Base-by-base conservation (phyloP, 2,888 invertebrate species). In the Machimus atricapillus region DNA sequence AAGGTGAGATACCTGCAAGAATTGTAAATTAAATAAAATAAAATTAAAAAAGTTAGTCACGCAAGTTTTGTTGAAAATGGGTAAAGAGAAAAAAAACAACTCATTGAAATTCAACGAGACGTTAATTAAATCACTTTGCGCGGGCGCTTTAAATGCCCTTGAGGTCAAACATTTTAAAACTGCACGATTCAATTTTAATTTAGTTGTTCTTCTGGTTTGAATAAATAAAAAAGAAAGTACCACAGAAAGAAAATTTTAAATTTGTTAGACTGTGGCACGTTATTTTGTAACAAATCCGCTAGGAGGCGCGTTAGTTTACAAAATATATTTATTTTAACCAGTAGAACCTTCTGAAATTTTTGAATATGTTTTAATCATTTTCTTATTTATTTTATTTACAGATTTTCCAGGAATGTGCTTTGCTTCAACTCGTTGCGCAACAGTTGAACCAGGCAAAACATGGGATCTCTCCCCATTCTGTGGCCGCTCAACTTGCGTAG, bases 331-430 rank as follows among this genome's bases (percentile, higher is more conserved):
- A 7, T 43, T 43, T 43, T 34, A 34, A 34, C 34, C 34, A 34
- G 34, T 34, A 34, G 5, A 34, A 3, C 5, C 34, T 34, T 34
- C 4, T 34, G 2, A 34, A 34, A 2, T 34, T 2, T 34, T 34
- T 34, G 34, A 31, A 31, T 34, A 34, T 6, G 4, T 40, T 40
- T 37, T 7, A 12, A 40, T 40, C 6, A 40, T 12, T 66, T 66
- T 27, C n/a, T 27, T 9, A 34, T 16, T 37, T 34, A 34, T 34
- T 7, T 34, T 34, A 34, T 34, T 90, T 89, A 14, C 86, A 92
- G 97, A 98, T 93, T 98, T 97, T 94, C 97, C 97, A 79, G 97
- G 97, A 58, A 95, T 96, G 95, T 98, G 97, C 91, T 98, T 97
- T 93, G 97, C 97, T 0, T 97, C 97, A 7, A 98, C 97, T 87